Evolutionary conservation across 2,888 invertebrate genomes (phyloP).

Genomic region (Rosalia funebris): DNA sequence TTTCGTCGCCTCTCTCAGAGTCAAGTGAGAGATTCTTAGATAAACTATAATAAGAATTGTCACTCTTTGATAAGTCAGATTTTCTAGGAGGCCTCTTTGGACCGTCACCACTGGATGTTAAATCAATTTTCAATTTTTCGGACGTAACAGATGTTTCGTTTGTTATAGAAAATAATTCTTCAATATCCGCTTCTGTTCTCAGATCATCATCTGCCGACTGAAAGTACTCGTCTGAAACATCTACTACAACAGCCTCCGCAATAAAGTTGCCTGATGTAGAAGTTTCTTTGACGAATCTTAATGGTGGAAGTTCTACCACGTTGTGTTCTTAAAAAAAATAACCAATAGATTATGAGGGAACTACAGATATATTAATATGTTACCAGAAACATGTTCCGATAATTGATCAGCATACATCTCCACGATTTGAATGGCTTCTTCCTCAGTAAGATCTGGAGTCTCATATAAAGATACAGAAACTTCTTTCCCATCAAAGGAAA

Average conservation of each 20-base stretch:
- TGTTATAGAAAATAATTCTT: constrained; percentile 81
- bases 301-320: constrained; percentile 85
- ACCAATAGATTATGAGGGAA: constrained; percentile 8
- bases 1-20: constrained; percentile 66
- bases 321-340: constrained; percentile 72
- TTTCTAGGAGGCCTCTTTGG: constrained; percentile 73
- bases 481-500: constrained; percentile 92
- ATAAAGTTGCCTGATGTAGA: constrained; percentile 87
- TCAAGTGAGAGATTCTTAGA: constrained; percentile 71
- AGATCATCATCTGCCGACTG: constrained; percentile 83
- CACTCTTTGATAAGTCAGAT: constrained; percentile 71
- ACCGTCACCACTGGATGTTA: constrained; percentile 67
- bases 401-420: constrained; percentile 95
- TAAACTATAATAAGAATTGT: constrained; percentile 68
- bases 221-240: constrained; percentile 87
- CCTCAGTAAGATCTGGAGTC: constrained; percentile 91
- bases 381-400: constrained; percentile 83
- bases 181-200: constrained; percentile 86
- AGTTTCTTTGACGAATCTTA: constrained; percentile 89
- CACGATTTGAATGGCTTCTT: constrained; percentile 89
- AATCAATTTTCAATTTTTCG: constrained; percentile 68
- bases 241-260: constrained; percentile 92
- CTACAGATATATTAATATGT: constrained; percentile 32
- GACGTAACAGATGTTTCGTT: constrained; percentile 73
- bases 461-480: constrained; percentile 91